Evolutionary conservation across 2,797 vertebrate genomes (phyloP), one percentile per base, ranked within the genome.

Genomic region (Enteromius viviparus): DNA sequence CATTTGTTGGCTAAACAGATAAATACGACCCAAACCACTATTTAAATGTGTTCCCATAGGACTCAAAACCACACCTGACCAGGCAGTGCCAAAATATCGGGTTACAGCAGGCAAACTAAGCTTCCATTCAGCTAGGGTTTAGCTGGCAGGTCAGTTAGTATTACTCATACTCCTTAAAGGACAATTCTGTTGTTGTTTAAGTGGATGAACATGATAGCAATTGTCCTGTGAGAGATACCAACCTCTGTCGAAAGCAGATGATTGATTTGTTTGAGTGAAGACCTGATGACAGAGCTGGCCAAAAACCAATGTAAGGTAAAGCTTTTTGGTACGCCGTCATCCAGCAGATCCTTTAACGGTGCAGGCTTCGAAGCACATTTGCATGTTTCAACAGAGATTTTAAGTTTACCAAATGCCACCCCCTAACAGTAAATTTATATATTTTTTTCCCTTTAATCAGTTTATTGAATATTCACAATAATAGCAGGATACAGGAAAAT

Each of bases 1-100:
- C 83, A 66, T 71, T 45, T 85, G 58, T 72, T 65, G 42, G 47
- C 42, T 64, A 82, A 82, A 82, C 84, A 78, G 47, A 74, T 68
- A 68, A 79, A 82, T 47, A 72, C 21, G 26, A 51, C 58, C 77
- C 42, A 47, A 37, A 70, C 17, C 32, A 55, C 53, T 53, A 74
- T 77, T 81, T 6, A 65, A 26, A 7, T 12, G 2, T 4, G 6
- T 85, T 85, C 69, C 71, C 80, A 69, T 69, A 21, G 51, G 76
- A 69, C 76, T 21, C 49, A 23, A 75, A 69, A 26, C 69, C 70
- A 68, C 45, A 74, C 81, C 76, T 79, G 37, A 74, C 34, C 15
- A 4, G 49, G 32, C 62, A 68, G 62, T 49, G n/a, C 32, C 49
- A 70, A 60, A 3, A 47, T 58, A 81, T 80, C 65, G 0, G 32